Percentiles rank a stretch among this genome's conserved stretches.
Conservation (phyloP, 2,888 invertebrate species). For the Acleris sparsana region DNA sequence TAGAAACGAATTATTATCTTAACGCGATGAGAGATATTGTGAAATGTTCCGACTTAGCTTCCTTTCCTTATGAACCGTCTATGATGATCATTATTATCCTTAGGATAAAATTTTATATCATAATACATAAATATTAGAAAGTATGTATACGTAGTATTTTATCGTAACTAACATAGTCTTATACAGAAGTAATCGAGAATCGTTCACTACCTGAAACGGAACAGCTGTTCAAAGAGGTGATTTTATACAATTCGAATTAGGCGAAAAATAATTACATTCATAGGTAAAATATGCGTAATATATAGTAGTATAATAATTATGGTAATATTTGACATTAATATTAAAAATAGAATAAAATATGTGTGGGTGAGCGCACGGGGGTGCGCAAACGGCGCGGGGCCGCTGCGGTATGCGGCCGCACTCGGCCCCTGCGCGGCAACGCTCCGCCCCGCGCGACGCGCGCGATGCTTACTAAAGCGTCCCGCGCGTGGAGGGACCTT, state of each 20-base stretch:
- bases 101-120: constrained; percentile 82
- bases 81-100: constrained; percentile 80
- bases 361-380: constrained; percentile 79
- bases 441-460: constrained; percentile 48
- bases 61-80: constrained; percentile 76
- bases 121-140: constrained; percentile 81
- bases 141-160: constrained; percentile 71
- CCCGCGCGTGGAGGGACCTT: constrained; percentile 60
- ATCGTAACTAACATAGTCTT: constrained; percentile 80
- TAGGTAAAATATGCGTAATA: constrained; percentile 81
- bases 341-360: constrained; percentile 84
- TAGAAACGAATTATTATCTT: constrained; percentile 81
- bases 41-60: constrained; percentile 79
- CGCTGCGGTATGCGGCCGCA: constrained; percentile 47
- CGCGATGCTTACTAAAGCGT: constrained; percentile 45
- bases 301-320: constrained; percentile 81
- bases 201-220: constrained; percentile 76
- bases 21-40: constrained; percentile 81
- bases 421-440: constrained; percentile 33
- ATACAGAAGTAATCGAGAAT: constrained; percentile 80
- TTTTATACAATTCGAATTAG: constrained; percentile 83
- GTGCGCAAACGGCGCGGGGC: constrained; percentile 58
- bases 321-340: constrained; percentile 83
- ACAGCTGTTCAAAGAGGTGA: constrained; percentile 78
- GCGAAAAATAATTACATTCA: constrained; percentile 82